Percentiles rank a stretch among this genome's conserved stretches.
These are phyloP conservation scores for Propsilocerus akamusi DNA, from an alignment of 1,140 invertebrate species.

Conservation along the genomic window DNA sequence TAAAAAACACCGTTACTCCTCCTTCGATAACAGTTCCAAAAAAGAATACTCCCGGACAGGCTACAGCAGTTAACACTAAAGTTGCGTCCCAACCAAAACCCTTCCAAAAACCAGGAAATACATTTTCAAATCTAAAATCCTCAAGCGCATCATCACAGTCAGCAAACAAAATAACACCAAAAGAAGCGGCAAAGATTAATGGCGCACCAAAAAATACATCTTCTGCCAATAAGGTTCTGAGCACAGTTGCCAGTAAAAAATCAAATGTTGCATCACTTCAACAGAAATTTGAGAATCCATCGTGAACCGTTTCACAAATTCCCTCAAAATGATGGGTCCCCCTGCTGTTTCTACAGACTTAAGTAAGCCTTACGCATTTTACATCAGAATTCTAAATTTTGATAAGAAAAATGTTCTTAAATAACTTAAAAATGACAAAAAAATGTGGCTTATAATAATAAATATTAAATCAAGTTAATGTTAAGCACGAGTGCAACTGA, in stretches of 20 bases:
- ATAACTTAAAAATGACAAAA: no score
- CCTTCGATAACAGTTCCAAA: not conserved
- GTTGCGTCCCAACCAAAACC: not conserved
- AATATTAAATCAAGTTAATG: no score
- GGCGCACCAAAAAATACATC: constrained; percentile 7
- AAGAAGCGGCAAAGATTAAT: constrained; percentile 7
- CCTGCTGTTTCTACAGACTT: no score
- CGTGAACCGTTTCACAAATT: constrained; percentile 23
- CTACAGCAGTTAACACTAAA: not conserved
- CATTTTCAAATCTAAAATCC: not conserved
- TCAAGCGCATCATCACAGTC: not conserved
- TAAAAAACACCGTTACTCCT: not conserved
- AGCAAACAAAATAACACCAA: not conserved
- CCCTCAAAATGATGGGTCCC: no score
- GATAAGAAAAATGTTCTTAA: no score
- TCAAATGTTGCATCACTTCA: constrained; percentile 53
- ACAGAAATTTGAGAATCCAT: constrained; percentile 47
- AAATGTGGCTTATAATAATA: no score
- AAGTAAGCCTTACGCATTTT: no score
- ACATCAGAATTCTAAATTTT: not conserved
- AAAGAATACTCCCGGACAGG: not conserved
- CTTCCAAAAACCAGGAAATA: not conserved
- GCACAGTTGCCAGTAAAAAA: constrained; percentile 28
- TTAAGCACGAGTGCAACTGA: no score
- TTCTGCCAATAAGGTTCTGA: constrained; percentile 7